Conservation (phyloP, 2,888 invertebrate genomes). For the Caradrina clavipalpis region DNA sequence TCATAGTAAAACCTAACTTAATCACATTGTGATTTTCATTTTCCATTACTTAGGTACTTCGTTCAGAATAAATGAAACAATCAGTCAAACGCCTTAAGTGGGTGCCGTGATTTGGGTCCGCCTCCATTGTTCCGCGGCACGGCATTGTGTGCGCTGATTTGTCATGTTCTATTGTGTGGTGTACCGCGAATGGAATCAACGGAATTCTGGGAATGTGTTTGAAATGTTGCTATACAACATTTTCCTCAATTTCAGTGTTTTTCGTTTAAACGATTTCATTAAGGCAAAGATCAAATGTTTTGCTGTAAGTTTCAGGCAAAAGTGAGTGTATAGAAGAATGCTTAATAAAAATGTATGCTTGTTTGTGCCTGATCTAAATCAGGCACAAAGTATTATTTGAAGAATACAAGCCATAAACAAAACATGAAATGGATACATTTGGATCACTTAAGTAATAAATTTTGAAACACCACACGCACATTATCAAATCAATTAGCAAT, state of each 20-base stretch:
- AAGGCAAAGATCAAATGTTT: not conserved
- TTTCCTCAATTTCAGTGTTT: constrained; percentile 20
- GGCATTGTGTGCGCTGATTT: constrained; percentile 58
- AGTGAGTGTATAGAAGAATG: not conserved
- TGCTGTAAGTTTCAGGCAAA: not conserved
- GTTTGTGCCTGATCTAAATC: too few species aligned
- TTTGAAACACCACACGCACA: not conserved
- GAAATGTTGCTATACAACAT: constrained; percentile 3
- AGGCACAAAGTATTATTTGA: too few species aligned
- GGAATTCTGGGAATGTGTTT: constrained; percentile 5
- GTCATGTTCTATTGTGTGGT: constrained; percentile 41
- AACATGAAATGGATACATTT: not conserved
- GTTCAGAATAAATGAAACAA: constrained; percentile 58
- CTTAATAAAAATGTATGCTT: too few species aligned
- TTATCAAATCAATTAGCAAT: not conserved
- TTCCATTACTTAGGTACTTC: constrained; percentile 39
- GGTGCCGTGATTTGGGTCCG: constrained; percentile 54
- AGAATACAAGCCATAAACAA: not conserved
- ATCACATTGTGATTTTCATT: constrained; percentile 23
- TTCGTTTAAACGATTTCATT: constrained; percentile 15
- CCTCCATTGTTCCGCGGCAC: constrained; percentile 52
- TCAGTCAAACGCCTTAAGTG: constrained; percentile 63
- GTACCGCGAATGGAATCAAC: constrained; percentile 26
- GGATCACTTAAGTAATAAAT: constrained; percentile 7
- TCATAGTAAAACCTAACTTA: constrained; percentile 8